A percentile compares a stretch with the other conserved stretches of the same genome.
Conservation (phyloP, 2,113 vertebrate genomes). For the Bufo gargarizans region DNA sequence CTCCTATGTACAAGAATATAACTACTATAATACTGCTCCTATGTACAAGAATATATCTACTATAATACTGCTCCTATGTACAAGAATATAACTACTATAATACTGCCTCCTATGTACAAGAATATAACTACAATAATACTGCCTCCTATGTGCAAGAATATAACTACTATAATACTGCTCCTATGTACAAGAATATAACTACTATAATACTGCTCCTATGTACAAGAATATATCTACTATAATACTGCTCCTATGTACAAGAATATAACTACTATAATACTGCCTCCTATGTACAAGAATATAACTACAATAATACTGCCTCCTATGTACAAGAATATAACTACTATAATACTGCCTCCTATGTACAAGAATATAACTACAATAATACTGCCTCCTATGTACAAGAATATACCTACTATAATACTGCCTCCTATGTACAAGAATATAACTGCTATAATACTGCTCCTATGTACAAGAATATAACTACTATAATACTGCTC, state of each 20-base stretch:
- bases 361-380: background rate
- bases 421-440: background rate
- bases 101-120: background rate
- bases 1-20: background rate
- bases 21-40: background rate
- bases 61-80: background rate
- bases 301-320: conserved; percentile 5
- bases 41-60: background rate
- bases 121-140: too few species aligned
- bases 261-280: conserved; percentile 4
- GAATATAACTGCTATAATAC: background rate
- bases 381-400: background rate
- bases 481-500: background rate
- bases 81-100: background rate
- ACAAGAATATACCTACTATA: conserved; percentile 5
- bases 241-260: conserved; percentile 1
- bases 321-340: background rate
- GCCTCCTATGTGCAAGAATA: background rate
- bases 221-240: conserved; percentile 2
- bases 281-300: conserved; percentile 9
- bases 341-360: background rate
- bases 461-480: background rate
- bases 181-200: conserved; percentile 8
- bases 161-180: conserved; percentile 5
- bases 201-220: conserved; percentile 9